These are phyloP conservation scores for Morelia viridis DNA, from an alignment of 2,797 vertebrate genomes.

Conservation along the genomic window DNA sequence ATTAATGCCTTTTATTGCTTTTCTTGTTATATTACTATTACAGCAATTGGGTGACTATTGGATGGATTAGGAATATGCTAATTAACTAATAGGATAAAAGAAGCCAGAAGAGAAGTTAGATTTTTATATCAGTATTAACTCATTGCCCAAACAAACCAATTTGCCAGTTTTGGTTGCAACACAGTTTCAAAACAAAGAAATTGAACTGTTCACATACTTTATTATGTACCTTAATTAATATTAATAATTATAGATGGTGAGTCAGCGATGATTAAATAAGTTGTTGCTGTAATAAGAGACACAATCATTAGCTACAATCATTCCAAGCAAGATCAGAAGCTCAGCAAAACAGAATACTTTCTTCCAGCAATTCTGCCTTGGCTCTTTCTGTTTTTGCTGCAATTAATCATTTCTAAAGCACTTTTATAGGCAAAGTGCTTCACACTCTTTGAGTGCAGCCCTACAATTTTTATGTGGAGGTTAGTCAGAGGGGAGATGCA, in stretches of 20 bases:
- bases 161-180: neutral
- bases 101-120: neutral
- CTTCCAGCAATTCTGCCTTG: neutral
- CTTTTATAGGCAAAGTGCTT: conserved; percentile 15
- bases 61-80: neutral
- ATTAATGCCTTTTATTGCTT: neutral
- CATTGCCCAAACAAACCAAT: neutral
- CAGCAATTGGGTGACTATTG: neutral
- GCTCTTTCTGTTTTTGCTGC: neutral
- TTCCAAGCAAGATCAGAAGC: neutral
- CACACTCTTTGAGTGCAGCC: neutral
- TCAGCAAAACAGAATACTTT: neutral
- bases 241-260: neutral
- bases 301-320: neutral
- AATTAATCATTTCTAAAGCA: conserved; percentile 22
- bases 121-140: neutral
- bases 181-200: neutral
- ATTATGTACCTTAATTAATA: neutral
- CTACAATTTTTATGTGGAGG: neutral
- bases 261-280: neutral
- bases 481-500: neutral
- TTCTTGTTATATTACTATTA: neutral
- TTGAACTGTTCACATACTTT: neutral
- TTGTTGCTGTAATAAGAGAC: neutral
- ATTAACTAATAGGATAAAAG: neutral